phyloP scores from a whole-genome alignment of 2,113 vertebrate genomes.

The Sciurus niger region DNA sequence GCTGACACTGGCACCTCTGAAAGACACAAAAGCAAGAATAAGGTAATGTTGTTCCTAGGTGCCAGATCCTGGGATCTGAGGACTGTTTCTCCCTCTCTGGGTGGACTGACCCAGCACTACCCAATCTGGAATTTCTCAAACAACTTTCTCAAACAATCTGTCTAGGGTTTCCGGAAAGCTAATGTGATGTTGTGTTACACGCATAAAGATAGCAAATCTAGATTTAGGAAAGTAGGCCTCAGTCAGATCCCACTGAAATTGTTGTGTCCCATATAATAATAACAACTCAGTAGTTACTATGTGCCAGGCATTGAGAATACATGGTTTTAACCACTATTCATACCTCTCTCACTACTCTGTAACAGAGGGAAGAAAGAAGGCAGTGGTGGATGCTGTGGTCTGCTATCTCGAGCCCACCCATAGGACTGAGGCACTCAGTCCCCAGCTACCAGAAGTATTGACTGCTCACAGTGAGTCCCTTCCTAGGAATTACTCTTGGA shows the following conservation, averaged over 20 bases:
- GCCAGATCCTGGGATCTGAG: background rate
- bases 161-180: background rate
- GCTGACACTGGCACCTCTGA: constrained; percentile 46
- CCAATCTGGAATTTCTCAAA: background rate
- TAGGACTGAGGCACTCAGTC: background rate
- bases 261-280: background rate
- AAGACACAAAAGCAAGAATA: constrained; percentile 43
- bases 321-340: background rate
- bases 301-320: background rate
- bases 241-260: constrained; percentile 9
- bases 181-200: background rate
- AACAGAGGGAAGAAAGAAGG: background rate
- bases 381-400: background rate
- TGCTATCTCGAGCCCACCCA: no score
- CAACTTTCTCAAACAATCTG: background rate
- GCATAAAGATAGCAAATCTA: constrained; percentile 6
- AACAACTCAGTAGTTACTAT: background rate
- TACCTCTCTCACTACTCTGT: background rate
- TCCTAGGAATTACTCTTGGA: background rate
- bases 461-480: background rate
- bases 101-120: background rate
- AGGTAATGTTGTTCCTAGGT: background rate
- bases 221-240: background rate
- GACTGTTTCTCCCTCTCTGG: background rate
- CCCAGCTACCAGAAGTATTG: background rate